Percentiles rank a stretch among this genome's conserved stretches.
Evolutionary conservation across 1,140 invertebrate species (phyloP).

Genomic region (Diorhabda elongata): DNA sequence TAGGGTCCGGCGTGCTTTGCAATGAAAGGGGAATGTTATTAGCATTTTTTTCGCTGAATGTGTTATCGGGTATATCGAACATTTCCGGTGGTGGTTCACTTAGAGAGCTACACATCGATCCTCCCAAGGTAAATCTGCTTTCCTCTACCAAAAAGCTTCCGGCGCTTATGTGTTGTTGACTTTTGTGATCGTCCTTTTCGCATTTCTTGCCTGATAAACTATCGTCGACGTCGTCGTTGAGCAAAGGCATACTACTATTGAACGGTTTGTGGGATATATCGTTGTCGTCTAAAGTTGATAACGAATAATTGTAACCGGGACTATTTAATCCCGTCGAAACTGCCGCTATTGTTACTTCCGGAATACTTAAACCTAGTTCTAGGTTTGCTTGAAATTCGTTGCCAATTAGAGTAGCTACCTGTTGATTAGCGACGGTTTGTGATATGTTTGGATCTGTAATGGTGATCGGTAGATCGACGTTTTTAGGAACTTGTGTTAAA

Average conservation of each 20-base stretch:
- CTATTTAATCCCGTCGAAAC: slow-evolving; percentile 40
- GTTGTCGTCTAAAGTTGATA: slow-evolving; percentile 40
- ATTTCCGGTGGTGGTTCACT: slow-evolving; percentile 47
- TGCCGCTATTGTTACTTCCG: slow-evolving; percentile 61
- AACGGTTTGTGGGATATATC: slow-evolving; percentile 38
- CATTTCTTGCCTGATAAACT: neutral
- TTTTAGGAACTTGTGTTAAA: slow-evolving; percentile 49
- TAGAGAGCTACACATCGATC: slow-evolving; percentile 44
- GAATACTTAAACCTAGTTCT: slow-evolving; percentile 65
- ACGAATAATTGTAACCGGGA: slow-evolving; percentile 39
- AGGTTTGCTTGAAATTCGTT: slow-evolving; percentile 57
- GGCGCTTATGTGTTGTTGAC: neutral
- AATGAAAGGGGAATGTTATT: slow-evolving; percentile 5
- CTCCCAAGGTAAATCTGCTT: slow-evolving; percentile 38
- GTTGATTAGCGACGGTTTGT: slow-evolving; percentile 53
- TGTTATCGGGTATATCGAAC: slow-evolving; percentile 38
- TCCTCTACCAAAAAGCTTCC: slow-evolving; percentile 26
- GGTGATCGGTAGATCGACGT: slow-evolving; percentile 53
- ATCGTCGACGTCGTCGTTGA: slow-evolving; percentile 36
- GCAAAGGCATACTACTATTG: slow-evolving; percentile 39
- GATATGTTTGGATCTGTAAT: slow-evolving; percentile 53
- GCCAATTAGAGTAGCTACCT: slow-evolving; percentile 35
- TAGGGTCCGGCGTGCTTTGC: slow-evolving; percentile 9
- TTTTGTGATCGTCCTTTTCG: slow-evolving; percentile 13
- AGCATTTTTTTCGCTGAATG: neutral